phyloP scores from a whole-genome alignment of 2,113 vertebrate genomes.

The Leptosomus discolor region DNA sequence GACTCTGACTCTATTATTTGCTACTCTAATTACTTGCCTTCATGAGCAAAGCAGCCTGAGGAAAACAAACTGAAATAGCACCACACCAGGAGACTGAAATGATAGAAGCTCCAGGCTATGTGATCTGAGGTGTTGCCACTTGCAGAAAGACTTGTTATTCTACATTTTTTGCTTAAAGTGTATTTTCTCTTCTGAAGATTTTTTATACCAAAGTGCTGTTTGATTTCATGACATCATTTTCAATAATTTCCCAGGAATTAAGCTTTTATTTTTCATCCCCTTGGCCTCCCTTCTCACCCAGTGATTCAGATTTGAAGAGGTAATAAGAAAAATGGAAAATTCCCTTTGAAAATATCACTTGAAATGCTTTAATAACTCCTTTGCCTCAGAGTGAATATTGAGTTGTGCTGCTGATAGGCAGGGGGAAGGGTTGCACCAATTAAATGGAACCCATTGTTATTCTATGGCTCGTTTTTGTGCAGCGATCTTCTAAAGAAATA shows the following conservation, averaged over 20 bases:
- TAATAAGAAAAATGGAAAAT: slow-evolving; percentile 32
- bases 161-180: background rate
- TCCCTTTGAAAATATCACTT: slow-evolving; percentile 49
- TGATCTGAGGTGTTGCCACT: background rate
- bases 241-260: background rate
- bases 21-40: slow-evolving; percentile 65
- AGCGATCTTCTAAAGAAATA: background rate
- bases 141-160: background rate
- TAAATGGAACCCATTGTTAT: background rate
- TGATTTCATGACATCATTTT: slow-evolving; percentile 32
- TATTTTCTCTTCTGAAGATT: background rate
- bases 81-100: background rate
- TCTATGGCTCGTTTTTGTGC: background rate
- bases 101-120: slow-evolving; percentile 22
- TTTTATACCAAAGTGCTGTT: background rate
- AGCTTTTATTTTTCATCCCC: background rate
- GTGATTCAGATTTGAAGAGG: slow-evolving; percentile 25
- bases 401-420: background rate
- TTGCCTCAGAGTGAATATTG: background rate
- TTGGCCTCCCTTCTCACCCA: background rate
- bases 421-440: background rate
- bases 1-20: slow-evolving; percentile 53
- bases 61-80: slow-evolving; percentile 35
- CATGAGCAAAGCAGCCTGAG: slow-evolving; percentile 20
- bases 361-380: slow-evolving; percentile 34